These are phyloP conservation scores for Cotesia chilonis DNA, from an alignment of 1,140 invertebrate species.

Conservation along the genomic window DNA sequence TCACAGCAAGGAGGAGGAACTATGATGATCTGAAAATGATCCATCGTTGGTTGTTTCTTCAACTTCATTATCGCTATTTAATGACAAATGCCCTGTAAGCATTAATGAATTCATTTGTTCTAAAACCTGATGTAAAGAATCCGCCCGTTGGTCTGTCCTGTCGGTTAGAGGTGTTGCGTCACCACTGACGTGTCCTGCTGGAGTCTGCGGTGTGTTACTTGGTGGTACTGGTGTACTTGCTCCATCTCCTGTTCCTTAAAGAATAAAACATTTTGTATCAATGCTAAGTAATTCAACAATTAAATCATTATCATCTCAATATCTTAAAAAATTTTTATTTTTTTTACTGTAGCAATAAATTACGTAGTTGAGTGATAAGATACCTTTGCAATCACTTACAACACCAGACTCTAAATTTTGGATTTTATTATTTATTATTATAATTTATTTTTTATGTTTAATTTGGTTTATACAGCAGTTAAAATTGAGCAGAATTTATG, in stretches of 20 bases:
- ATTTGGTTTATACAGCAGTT: too few species aligned
- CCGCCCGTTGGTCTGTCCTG: constrained; percentile 54
- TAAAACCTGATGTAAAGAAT: constrained; percentile 63
- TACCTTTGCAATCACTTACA: too few species aligned
- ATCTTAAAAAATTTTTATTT: too few species aligned
- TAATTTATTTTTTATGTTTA: too few species aligned
- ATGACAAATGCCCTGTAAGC: constrained; percentile 52
- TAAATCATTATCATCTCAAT: too few species aligned
- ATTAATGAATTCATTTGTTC: constrained; percentile 65
- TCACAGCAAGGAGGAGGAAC: constrained; percentile 44
- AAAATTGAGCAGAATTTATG: too few species aligned
- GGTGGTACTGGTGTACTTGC: constrained; percentile 61
- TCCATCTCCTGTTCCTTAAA: constrained; percentile 52
- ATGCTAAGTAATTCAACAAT: background rate
- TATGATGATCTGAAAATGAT: constrained; percentile 51
- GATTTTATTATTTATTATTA: too few species aligned
- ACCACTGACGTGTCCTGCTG: constrained; percentile 60
- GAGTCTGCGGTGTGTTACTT: constrained; percentile 65
- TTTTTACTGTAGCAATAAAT: too few species aligned
- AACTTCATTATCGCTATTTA: constrained; percentile 54
- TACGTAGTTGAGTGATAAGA: too few species aligned
- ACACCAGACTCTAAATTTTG: too few species aligned
- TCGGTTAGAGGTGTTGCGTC: constrained; percentile 58
- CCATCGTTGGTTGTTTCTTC: constrained; percentile 51
- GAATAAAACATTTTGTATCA: constrained; percentile 2